Evolutionary conservation across 1,140 invertebrate genomes (phyloP), one percentile per base, ranked within the genome.

Genomic region (Agrilus planipennis): DNA sequence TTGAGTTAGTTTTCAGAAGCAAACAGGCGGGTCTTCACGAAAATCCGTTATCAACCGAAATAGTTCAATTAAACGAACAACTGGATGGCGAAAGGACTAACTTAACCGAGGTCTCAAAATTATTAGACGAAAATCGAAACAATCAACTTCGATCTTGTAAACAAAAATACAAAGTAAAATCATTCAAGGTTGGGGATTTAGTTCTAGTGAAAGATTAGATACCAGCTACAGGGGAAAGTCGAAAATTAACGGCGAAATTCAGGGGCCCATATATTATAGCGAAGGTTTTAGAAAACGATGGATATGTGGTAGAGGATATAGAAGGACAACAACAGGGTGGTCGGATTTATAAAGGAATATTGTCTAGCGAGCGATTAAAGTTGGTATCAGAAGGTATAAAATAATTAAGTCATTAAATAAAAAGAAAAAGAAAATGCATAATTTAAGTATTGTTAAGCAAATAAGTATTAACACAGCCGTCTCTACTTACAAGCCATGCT

Each of bases 41-140:
- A 10, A 35, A 35, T 34, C 40, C 40, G 2, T 23, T 42, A 4
- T 7, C 40, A 23, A 2, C 10, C 4, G 28, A 30, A 30, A 30
- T 30, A 7, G 15, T 12, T 30, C 4, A n/a, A 4, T 30, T 30
- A 30, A 30, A 30, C 15, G 28, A 30, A 12, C 4, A 30, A 12
- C 12, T 12, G n/a, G n/a, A 31, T 6, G 15, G 12, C 23, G 23
- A 7, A 9, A 27, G 23, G 12, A 27, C 23, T 12, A 9, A 12
- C 23, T 27, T 7, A 27, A 27, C 23, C 7, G 7, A 16, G 29
- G 12, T 16, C 12, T 31, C 15, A 14, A 31, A 10, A 31, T 16
- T 7, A 31, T 31, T 31, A 7, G 29, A 31, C 6, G n/a, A n/a
- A n/a, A 12, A 31, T 7, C 12, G 16, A 9, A 21, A 35, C 5